Base-by-base conservation (phyloP, 2,113 vertebrate genomes). In the Eubucco bourcierii region DNA sequence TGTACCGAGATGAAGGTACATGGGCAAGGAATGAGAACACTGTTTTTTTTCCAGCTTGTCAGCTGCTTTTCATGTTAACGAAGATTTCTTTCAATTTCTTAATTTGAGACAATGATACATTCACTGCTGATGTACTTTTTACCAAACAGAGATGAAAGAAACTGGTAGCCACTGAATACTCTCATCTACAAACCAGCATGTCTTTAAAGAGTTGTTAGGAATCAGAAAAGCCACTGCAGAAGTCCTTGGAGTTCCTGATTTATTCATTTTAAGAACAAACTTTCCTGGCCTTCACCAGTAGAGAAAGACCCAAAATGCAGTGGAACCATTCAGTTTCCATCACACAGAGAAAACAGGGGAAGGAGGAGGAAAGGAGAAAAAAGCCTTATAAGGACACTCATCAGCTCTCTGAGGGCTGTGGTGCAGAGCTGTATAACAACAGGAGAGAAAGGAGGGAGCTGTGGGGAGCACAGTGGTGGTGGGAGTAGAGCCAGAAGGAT, bases 61-160 rank as follows among this genome's bases (percentile, higher is more conserved):
- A 80, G 70, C 56, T 74, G 34, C 52, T 80, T 86, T 95, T 91
- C 78, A 75, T 4, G 6, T 82, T 88, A 80, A 92, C 61, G 34
- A 82, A 70, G 66, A 71, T 80, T 84, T 52, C 74, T 88, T 96
- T 95, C 75, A 79, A 19, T 90, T 94, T 95, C 84, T 81, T 72
- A 90, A 65, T 71, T 52, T 86, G 76, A 79, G 80, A 95, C 94
- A 94, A 86, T 72, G 12, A 34, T 84, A 74, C 20, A 87, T 55
- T 47, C 87, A 89, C 71, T 84, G 55, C 75, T 84, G 50, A 31
- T 80, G 12, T 56, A 25, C 29, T 58, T 80, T 95, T 83, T 92
- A 58, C 31, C 39, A 76, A 71, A 59, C 65, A 90, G 61, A 84
- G 6, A 12, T 71, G 17, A 50, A 66, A 76, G 91, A 71, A 55